A percentile compares a stretch with the other conserved stretches of the same genome.
phyloP scores from a whole-genome alignment of 2,797 vertebrate species.

The Schizothorax lantsangensis region DNA sequence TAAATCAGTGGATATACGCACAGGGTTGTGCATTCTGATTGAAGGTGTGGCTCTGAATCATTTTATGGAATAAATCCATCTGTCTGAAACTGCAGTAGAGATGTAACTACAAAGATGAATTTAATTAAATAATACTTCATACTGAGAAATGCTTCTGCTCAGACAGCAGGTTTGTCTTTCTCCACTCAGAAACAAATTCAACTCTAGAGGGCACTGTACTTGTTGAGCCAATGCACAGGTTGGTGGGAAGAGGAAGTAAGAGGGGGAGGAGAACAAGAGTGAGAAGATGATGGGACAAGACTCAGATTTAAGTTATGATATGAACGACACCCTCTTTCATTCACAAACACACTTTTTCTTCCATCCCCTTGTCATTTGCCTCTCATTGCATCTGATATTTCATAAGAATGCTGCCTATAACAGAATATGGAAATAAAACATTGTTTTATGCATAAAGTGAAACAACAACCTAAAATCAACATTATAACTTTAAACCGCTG shows the following conservation, averaged over 20 bases:
- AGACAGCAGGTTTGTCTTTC: neutral
- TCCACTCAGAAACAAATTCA: conserved; percentile 5
- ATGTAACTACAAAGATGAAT: neutral
- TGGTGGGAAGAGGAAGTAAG: neutral
- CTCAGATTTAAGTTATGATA: neutral
- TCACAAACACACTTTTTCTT: conserved; percentile 15
- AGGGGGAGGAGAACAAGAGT: neutral
- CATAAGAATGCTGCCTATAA: neutral
- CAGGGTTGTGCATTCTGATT: neutral
- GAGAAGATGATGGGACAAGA: neutral
- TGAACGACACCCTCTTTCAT: conserved; percentile 21
- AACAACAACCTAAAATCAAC: neutral
- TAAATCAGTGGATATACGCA: neutral
- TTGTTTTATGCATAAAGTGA: neutral
- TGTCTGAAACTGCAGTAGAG: neutral
- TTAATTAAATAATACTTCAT: neutral
- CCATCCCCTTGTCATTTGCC: neutral
- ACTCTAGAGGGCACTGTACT: conserved; percentile 54
- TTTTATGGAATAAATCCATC: conserved; percentile 8
- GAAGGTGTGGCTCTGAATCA: conserved; percentile 35
- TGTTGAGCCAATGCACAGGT: conserved; percentile 1
- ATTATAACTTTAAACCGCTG: neutral
- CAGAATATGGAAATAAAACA: neutral
- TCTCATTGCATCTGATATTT: neutral
- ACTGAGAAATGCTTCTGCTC: neutral